phyloP scores from a whole-genome alignment of 2,888 invertebrate species.

The Aelia acuminata region DNA sequence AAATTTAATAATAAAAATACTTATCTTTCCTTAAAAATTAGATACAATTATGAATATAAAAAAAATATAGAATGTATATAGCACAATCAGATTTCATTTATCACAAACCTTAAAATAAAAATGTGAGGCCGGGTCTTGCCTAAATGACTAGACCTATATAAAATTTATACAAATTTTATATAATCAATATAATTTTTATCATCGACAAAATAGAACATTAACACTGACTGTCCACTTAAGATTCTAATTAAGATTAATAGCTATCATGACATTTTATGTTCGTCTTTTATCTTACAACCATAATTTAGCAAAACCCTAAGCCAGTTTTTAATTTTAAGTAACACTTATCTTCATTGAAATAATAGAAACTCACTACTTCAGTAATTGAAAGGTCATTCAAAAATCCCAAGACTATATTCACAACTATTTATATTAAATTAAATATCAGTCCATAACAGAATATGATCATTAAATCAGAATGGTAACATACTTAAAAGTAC shows the following conservation, averaged over 20 bases:
- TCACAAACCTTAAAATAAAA: slow-evolving; percentile 38
- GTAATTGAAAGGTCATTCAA: background rate
- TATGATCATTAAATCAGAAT: background rate
- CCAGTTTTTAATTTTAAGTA: slow-evolving; percentile 9
- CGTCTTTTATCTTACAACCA: slow-evolving; percentile 36
- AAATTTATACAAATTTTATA: background rate
- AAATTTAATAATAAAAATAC: slow-evolving; percentile 20
- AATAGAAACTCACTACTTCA: slow-evolving; percentile 19
- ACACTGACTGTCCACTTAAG: background rate
- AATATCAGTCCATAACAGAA: background rate
- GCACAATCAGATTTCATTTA: slow-evolving; percentile 19
- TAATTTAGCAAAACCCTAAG: background rate
- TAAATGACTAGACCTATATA: slow-evolving; percentile 42
- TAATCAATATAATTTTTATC: slow-evolving; percentile 20
- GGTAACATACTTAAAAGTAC: background rate
- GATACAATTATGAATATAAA: background rate
- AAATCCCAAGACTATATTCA: background rate
- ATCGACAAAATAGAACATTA: background rate
- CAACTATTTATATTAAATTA: background rate
- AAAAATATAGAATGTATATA: background rate
- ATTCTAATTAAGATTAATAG: background rate
- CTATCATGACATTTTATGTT: slow-evolving; percentile 7
- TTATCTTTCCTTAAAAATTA: background rate
- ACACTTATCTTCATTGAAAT: slow-evolving; percentile 4
- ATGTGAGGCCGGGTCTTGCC: slow-evolving; percentile 33